Evolutionary conservation across 2,888 invertebrate genomes (phyloP), one percentile per base, ranked within the genome.

Genomic region (Dinocampus coccinellae): DNA sequence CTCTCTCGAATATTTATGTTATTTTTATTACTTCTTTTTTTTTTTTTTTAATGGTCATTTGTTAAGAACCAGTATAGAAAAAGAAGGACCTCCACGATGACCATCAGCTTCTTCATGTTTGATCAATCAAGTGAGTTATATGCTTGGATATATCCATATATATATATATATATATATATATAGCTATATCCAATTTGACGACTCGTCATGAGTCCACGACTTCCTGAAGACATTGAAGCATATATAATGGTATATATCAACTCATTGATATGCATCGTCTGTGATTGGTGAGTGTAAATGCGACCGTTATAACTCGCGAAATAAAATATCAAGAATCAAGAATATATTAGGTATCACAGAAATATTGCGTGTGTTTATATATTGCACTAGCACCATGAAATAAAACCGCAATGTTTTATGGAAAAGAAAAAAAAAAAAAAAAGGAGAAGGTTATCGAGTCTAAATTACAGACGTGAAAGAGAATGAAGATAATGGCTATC

Each of bases 381-480:
- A 10, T 10, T 67, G 73, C 74, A 72, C 70, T 36, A 64, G 62
- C 73, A 67, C 33, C 52, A 22, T 16, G 36, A 33, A 64, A 69
- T 63, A 72, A 75, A 47, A 47, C 9, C 69, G 67, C 73, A 61
- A 67, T 61, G 70, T 73, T 75, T 74, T 69, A 74, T 72, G 73
- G 73, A 77, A 74, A 77, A 75, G 75, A n/a, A n/a, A n/a, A n/a
- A n/a, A n/a, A n/a, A n/a, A n/a, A n/a, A n/a, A n/a, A n/a, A n/a
- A n/a, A n/a, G n/a, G n/a, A n/a, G n/a, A 75, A 76, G 76, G 76
- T 76, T 76, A 76, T 76, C 76, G 74, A 75, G 71, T 74, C 72
- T 75, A 77, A 77, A 77, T 77, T 77, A 76, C 73, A 77, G 74
- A 77, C 73, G 72, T 73, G 70, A 74, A 47, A 69, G 62, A 62